Base-by-base conservation (phyloP, 2,113 vertebrate genomes). In the Seriola rivoliana region DNA sequence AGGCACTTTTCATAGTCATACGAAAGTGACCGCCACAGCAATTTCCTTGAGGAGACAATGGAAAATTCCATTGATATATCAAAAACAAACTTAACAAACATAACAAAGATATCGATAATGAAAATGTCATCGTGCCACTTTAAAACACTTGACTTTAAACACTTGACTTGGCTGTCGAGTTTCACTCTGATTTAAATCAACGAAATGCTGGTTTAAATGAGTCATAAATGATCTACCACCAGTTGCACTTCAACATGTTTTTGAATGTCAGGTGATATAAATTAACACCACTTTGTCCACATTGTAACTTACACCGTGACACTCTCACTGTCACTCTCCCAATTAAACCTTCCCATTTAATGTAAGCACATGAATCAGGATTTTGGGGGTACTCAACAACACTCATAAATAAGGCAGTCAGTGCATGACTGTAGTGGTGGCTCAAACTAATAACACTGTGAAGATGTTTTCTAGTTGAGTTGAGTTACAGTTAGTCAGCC, bases 21-120 rank as follows among this genome's bases (percentile, higher is more conserved):
- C 50, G 40, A 23, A 82, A 87, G 78, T 88, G 87, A 89, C 85
- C 64, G 23, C 59, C 36, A 34, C 52, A 71, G 54, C 65, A 21
- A 50, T 85, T 74, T 79, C 66, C 52, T 71, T 29, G 42, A 52
- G 38, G 48, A 89, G 69, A 84, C 72, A 81, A 83, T 82, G 90
- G 89, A 92, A 94, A 91, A 85, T 91, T 90, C 88, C 82, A 80
- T 0, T 66, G 75, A 87, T 67, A 84, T 85, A 78, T 82, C 42
- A 71, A 81, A 84, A 55, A 71, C 34, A 77, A 82, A 72, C 66
- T 52, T 74, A 13, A 55, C 9, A 8, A 80, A 76, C 62, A 85
- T 79, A 81, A 80, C 67, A 81, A 84, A 48, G 63, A 82, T 81
- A 86, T 71, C 55, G 46, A 80, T 86, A 65, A 46, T 69, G 58